A percentile compares a stretch with the other conserved stretches of the same genome.
Conservation (phyloP, 1,140 invertebrate genomes). For the Bombus pascuorum region DNA sequence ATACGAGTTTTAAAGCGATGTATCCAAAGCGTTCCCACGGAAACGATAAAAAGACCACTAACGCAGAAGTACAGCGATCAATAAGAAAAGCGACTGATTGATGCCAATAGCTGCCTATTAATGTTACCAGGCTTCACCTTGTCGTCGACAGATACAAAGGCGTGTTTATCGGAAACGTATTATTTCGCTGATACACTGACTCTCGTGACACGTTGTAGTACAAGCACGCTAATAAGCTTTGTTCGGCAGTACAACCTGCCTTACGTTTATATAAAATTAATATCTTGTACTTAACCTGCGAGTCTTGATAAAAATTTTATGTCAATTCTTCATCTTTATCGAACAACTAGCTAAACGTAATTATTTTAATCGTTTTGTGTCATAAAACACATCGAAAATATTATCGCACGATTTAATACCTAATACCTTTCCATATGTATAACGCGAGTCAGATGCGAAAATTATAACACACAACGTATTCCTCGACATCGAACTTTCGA, state of each 20-base stretch:
- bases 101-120: background rate
- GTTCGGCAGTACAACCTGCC: background rate
- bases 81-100: background rate
- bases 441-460: background rate
- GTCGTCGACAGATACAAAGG: background rate
- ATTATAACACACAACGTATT: background rate
- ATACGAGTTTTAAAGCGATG: background rate
- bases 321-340: background rate
- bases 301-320: background rate
- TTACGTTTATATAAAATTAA: background rate
- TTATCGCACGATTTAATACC: background rate
- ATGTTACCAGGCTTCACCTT: background rate
- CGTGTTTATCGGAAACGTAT: background rate
- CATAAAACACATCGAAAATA: background rate
- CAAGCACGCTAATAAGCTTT: background rate
- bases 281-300: background rate
- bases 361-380: background rate
- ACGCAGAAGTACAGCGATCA: background rate
- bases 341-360: background rate
- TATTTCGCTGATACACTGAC: constrained; percentile 1
- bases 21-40: background rate
- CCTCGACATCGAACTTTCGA: background rate
- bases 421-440: too few species aligned
- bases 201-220: background rate
- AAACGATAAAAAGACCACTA: too few species aligned